Base-by-base conservation (phyloP, 2,888 invertebrate species). In the Epistrophe eligans region DNA sequence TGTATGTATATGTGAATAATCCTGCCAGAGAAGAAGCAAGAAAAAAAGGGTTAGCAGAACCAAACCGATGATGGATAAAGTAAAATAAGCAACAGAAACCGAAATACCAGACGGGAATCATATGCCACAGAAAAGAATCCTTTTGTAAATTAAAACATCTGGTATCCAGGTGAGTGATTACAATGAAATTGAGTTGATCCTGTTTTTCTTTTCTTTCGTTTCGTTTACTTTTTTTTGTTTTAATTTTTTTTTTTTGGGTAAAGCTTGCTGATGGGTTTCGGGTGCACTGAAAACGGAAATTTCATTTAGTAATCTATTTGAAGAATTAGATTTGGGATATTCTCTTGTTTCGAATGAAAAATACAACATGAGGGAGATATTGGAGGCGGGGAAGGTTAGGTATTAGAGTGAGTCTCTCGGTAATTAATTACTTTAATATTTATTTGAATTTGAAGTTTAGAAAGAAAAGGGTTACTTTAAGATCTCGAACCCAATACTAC, bases 121-220 rank as follows among this genome's bases (percentile, higher is more conserved):
- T 77, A 73, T 81, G 77, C 80, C 80, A 79, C 55, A 82, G 74
- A 79, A 87, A 79, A 58, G 87, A 82, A 87, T 87, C 87, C 87
- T 83, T 83, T 83, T 87, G 82, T 76, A 87, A 87, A 87, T 83
- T 87, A 74, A 87, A 87, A 87, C 87, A 87, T 87, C 87, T 87
- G 87, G 79, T 79, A 82, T 87, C 72, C 87, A 83, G 87, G 82
- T 87, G 87, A 87, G 87, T 87, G 87, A 87, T 87, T 87, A 79
- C 87, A 87, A 83, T 87, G 82, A 83, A 87, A 87, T 87, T 87
- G 83, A 82, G 82, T 87, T 76, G 83, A 87, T 87, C 79, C 79
- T 67, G 66, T 79, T 83, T 57, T 72, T 70, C 19, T 40, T 48
- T 32, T 35, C 35, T 24, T 50, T 13, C 4, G 13, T 43, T 60